These are phyloP conservation scores for Oligia fasciuncula DNA, from an alignment of 2,888 invertebrate species.

Conservation along the genomic window DNA sequence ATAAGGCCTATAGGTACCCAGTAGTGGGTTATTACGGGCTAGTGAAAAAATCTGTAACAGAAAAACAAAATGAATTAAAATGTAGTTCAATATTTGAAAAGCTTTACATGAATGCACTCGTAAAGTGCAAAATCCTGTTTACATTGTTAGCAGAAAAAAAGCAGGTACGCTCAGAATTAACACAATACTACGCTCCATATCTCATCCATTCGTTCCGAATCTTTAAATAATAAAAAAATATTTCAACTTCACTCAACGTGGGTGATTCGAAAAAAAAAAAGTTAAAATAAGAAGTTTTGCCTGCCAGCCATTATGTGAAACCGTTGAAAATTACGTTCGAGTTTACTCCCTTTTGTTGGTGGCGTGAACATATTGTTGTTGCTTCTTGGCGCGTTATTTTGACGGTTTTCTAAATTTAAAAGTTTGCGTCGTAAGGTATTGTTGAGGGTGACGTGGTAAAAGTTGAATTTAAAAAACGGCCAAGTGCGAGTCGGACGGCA, in stretches of 20 bases:
- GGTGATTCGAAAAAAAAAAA: conserved; percentile 56
- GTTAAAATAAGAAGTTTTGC: conserved; percentile 34
- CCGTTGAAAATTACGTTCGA: conserved; percentile 67
- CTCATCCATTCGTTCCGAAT: conserved; percentile 52
- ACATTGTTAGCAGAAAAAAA: conserved; percentile 32
- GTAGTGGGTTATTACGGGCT: too few species aligned
- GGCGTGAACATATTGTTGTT: conserved; percentile 46
- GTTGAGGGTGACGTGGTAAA: neutral
- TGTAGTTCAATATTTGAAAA: neutral
- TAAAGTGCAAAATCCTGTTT: conserved; percentile 37
- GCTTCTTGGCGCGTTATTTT: conserved; percentile 9
- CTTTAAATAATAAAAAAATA: conserved; percentile 18
- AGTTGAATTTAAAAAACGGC: neutral
- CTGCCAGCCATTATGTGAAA: conserved; percentile 37
- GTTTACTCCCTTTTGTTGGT: conserved; percentile 46
- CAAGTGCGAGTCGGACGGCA: neutral
- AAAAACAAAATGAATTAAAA: neutral
- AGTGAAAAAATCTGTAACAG: neutral
- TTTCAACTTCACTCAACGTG: conserved; percentile 43
- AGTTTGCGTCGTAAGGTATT: neutral
- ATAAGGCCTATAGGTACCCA: too few species aligned
- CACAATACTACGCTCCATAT: conserved; percentile 49
- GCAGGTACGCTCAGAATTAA: conserved; percentile 34
- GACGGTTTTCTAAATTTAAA: conserved; percentile 19
- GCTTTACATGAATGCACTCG: conserved; percentile 10